Conservation (phyloP, 37 sponge, comb jelly and placozoan species). For the Diacarnus erythraeanus region DNA sequence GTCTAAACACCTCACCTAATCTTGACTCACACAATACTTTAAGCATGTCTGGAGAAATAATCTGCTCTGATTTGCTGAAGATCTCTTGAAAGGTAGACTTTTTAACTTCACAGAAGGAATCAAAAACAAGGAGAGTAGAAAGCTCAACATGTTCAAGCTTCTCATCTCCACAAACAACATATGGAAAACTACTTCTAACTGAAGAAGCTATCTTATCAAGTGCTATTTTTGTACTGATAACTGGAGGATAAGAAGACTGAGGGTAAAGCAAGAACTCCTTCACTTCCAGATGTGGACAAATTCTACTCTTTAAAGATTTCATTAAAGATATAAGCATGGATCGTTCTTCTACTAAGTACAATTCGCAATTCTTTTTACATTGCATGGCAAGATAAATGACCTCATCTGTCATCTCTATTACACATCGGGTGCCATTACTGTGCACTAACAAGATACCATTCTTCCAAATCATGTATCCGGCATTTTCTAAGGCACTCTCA, state of each 20-base stretch:
- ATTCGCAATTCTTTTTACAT: not conserved
- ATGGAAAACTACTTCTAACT: not conserved
- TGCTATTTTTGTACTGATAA: not conserved
- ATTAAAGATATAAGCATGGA: not conserved
- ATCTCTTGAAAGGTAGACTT: not conserved
- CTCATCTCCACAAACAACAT: not conserved
- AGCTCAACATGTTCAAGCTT: not conserved
- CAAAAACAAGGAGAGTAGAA: not conserved
- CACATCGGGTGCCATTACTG: not conserved
- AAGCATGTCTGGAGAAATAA: not conserved
- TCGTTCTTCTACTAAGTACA: not conserved
- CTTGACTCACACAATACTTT: not conserved
- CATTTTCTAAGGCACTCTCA: not conserved
- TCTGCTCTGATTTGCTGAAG: not conserved
- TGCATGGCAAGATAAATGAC: not conserved
- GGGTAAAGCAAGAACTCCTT: not conserved
- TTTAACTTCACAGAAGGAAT: not conserved
- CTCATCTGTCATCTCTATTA: not conserved
- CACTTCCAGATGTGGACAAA: not conserved
- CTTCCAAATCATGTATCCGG: not conserved
- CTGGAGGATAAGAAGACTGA: not conserved
- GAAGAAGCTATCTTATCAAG: not conserved
- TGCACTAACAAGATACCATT: conserved; percentile 1
- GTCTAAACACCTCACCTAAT: not conserved
- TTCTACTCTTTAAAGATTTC: not conserved